Base-by-base conservation (phyloP, 2,888 invertebrate genomes). In the Strigamia crassipes region DNA sequence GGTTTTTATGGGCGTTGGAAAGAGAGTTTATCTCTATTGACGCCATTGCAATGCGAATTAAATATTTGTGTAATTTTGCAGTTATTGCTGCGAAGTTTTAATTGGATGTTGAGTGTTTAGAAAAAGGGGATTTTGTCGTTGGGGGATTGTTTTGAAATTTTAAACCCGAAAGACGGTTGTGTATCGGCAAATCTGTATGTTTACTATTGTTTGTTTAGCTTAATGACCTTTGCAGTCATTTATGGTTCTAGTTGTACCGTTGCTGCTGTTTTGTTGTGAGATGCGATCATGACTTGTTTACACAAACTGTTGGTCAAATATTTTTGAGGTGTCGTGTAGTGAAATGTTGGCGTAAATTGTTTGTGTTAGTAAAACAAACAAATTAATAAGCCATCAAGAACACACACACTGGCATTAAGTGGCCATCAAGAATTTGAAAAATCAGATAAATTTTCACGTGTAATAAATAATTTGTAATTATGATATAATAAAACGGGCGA, bases 311-410 rank as follows among this genome's bases (percentile, higher is more conserved):
- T 56, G 56, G 56, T 56, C 56, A 56, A 56, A 56, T 56, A 56
- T 56, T 56, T 56, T 18, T 9, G 2, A 56, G 56, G 56, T 56
- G 56, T 56, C 56, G n/a, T 18, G 18, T 9, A 56, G 56, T 56
- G 56, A 56, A 56, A 56, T 56, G 56, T 56, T 56, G 18, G 56
- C 9, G 56, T 56, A 56, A 56, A 56, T 56, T 56, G 56, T 56
- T 56, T 56, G 56, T 18, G 4, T 18, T 56, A 21, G 56, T 8
- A 56, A 56, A 56, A 56, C 56, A 56, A 56, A 56, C 56, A 56
- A 56, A 56, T 56, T 56, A 56, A 56, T 56, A 56, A 56, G 18
- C 56, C 56, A 56, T 56, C 56, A 18, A 18, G 56, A 56, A 18
- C 15, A 56, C 9, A 56, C 56, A 56, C 56, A 15, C 9, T 18